Base-by-base conservation (phyloP, 2,888 invertebrate genomes). In the Torymus auratus region DNA sequence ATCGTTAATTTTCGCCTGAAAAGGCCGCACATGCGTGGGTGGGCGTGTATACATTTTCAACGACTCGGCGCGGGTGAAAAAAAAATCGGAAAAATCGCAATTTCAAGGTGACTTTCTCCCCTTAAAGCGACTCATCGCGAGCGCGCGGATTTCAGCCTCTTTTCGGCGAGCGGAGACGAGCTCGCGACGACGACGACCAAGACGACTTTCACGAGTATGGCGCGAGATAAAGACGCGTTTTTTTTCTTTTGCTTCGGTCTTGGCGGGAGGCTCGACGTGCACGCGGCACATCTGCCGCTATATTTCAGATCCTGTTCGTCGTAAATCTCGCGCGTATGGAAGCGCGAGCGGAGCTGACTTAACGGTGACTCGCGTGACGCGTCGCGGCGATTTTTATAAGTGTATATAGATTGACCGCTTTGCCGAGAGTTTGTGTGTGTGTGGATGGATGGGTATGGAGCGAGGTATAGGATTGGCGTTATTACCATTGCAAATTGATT, bases 81-180 rank as follows among this genome's bases (percentile, higher is more conserved):
- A 41, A 65, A 58, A 15, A 15, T 28, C 55, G 62, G 62, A 70
- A 77, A 70, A 77, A 56, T 56, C 50, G 17, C 12, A 56, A 64
- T 70, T 77, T 70, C 69, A 70, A 70, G 69, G 69, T 64, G 41
- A 77, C 69, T 77, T 70, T 70, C 76, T 76, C 75, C 41, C 69
- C 69, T 64, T 64, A 64, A 67, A 23, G 7, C 70, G 23, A 52
- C 69, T 52, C 17, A 60, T 69, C 41, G 17, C 1, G 15, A 23
- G 62, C 62, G 17, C 50, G 41, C 55, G 41, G 64, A 56, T 77
- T 70, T 70, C 61, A 68, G 28, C 14, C 53, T 60, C 23, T 67
- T 68, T 62, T 17, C 56, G 53, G 68, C 13, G 13, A 23, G 15
- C 64, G 12, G 58, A 64, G 62, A 64, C 73, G 56, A 61, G 56